phyloP scores from a whole-genome alignment of 2,797 vertebrate species.

The Pteronotus mesoamericanus region DNA sequence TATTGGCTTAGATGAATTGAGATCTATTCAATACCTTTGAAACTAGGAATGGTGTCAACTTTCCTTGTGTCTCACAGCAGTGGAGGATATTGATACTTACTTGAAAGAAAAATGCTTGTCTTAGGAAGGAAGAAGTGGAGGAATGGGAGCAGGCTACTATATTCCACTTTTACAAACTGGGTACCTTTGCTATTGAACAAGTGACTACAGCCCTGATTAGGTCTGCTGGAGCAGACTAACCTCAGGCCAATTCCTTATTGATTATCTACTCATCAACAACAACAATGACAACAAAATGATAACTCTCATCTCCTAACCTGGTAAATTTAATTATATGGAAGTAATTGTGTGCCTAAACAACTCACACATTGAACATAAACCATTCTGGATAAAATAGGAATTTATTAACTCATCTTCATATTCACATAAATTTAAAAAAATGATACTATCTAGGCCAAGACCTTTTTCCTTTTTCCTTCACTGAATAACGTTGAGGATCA shows the following conservation, averaged over 20 bases:
- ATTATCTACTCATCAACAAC: background rate
- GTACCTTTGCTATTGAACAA: background rate
- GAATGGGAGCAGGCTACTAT: background rate
- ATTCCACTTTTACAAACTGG: background rate
- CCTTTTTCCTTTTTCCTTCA: slow-evolving; percentile 57
- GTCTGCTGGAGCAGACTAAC: background rate
- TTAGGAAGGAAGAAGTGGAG: background rate
- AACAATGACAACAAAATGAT: background rate
- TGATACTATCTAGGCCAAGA: slow-evolving; percentile 73
- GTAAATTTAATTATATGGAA: slow-evolving; percentile 5
- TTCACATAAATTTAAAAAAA: slow-evolving; percentile 77
- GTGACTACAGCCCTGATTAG: background rate
- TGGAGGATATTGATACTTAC: background rate
- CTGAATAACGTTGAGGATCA: slow-evolving; percentile 79
- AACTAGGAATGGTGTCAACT: background rate
- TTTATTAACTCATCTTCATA: slow-evolving; percentile 68
- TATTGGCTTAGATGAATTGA: background rate
- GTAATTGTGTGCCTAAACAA: background rate
- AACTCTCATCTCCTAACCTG: background rate
- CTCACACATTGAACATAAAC: background rate
- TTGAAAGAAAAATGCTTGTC: background rate
- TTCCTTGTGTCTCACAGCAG: background rate
- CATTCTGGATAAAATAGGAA: slow-evolving; percentile 67
- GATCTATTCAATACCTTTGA: background rate
- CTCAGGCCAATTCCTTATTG: background rate